phyloP scores from a whole-genome alignment of 2,888 invertebrate species.

The Drosophila pullipes region DNA sequence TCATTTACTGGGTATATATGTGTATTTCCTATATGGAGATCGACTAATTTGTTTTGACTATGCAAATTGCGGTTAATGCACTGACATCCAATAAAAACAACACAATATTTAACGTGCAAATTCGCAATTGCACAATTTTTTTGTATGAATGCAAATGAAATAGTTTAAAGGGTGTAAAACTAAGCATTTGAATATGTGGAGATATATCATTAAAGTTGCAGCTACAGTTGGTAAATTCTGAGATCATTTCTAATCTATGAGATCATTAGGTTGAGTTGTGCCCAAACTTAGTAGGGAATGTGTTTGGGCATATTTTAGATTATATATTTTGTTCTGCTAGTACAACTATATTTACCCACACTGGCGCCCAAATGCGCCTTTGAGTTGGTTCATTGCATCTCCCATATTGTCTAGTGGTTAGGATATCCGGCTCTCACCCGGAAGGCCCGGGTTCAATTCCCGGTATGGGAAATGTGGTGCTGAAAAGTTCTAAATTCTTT shows the following conservation, averaged over 20 bases:
- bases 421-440: constrained; percentile 86
- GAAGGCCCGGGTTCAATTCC: constrained; percentile 94
- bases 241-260: background rate
- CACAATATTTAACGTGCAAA: constrained; percentile 28
- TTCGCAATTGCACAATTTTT: constrained; percentile 39
- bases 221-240: background rate
- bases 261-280: background rate
- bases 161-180: background rate
- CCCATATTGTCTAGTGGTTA: constrained; percentile 86
- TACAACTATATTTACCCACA: background rate
- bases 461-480: constrained; percentile 90
- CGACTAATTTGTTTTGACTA: constrained; percentile 42
- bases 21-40: constrained; percentile 51
- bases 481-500: background rate
- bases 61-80: constrained; percentile 68
- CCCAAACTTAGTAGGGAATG: background rate
- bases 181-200: background rate
- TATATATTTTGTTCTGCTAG: background rate
- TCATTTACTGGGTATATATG: background rate
- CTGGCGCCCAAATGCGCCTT: background rate
- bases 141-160: constrained; percentile 12
- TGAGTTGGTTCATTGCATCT: background rate
- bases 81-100: constrained; percentile 32
- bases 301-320: background rate
- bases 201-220: background rate